A percentile compares a stretch with the other conserved stretches of the same genome.
These are phyloP conservation scores for Setophaga coronata DNA, from an alignment of 2,113 vertebrate genomes.

Conservation along the genomic window DNA sequence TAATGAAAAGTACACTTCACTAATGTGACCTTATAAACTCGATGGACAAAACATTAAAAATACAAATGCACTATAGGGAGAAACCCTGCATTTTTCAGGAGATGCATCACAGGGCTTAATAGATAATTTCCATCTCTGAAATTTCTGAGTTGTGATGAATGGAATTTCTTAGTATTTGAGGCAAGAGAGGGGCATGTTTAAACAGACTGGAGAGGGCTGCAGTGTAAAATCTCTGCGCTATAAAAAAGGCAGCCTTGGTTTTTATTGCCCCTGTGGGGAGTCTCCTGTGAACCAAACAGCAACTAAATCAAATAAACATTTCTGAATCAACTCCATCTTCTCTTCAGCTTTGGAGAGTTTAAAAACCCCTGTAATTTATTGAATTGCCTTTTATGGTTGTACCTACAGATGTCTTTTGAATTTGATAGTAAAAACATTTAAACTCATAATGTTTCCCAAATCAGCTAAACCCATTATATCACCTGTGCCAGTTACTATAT, in stretches of 20 bases:
- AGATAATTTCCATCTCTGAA: slow-evolving; percentile 42
- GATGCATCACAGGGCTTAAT: background rate
- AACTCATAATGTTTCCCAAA: slow-evolving; percentile 9
- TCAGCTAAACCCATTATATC: slow-evolving; percentile 39
- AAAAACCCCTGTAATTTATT: background rate
- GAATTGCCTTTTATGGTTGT: slow-evolving; percentile 1
- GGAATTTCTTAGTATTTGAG: slow-evolving; percentile 61
- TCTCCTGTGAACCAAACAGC: slow-evolving; percentile 42
- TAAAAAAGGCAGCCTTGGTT: slow-evolving; percentile 52
- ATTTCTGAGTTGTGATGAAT: slow-evolving; percentile 49
- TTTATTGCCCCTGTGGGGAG: slow-evolving; percentile 51
- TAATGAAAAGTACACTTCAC: background rate
- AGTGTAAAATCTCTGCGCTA: slow-evolving; percentile 44
- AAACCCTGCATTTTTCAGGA: background rate
- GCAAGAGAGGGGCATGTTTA: slow-evolving; percentile 21
- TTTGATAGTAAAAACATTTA: slow-evolving; percentile 45
- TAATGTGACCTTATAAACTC: slow-evolving; percentile 10
- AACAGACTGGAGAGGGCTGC: slow-evolving; percentile 13
- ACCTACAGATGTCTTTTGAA: slow-evolving; percentile 49
- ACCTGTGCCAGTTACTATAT: slow-evolving; percentile 40
- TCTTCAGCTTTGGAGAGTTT: slow-evolving; percentile 14
- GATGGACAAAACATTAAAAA: background rate
- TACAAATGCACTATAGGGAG: background rate
- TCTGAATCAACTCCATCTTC: slow-evolving; percentile 59
- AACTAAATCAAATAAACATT: slow-evolving; percentile 62